A percentile compares a stretch with the other conserved stretches of the same genome.
phyloP scores from a whole-genome alignment of 2,888 invertebrate genomes.

The Coremacera marginata region DNA sequence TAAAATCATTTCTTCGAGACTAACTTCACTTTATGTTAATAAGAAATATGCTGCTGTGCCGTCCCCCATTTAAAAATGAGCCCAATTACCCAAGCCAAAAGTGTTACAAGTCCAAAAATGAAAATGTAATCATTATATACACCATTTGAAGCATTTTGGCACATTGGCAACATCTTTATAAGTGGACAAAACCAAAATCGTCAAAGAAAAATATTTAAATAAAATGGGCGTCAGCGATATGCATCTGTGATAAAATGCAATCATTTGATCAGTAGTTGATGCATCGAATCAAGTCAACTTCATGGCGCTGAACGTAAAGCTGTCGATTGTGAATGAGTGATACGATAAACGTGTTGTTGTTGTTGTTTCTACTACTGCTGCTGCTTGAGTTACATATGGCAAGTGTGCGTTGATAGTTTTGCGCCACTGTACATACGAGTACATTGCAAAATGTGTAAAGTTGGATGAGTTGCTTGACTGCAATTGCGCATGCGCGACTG shows the following conservation, averaged over 20 bases:
- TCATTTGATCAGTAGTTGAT: background rate
- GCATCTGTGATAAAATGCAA: constrained; percentile 26
- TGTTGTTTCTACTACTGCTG: background rate
- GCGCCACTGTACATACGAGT: constrained; percentile 1
- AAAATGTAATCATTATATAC: too few relatives aligned
- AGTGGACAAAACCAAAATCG: too few relatives aligned
- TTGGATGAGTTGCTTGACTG: constrained; percentile 6
- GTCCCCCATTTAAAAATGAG: too few relatives aligned
- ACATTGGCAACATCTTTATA: too few relatives aligned
- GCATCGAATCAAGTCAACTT: background rate
- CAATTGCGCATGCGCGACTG: constrained; percentile 8
- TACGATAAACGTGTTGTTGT: background rate
- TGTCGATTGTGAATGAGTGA: background rate
- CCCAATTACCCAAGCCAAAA: too few relatives aligned
- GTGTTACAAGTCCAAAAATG: too few relatives aligned
- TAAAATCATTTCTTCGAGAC: too few relatives aligned
- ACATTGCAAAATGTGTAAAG: background rate
- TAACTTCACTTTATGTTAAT: too few relatives aligned
- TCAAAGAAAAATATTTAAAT: constrained; percentile 5
- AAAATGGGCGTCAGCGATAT: constrained; percentile 28
- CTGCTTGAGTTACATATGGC: background rate
- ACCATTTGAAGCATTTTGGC: too few relatives aligned
- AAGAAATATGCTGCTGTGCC: too few relatives aligned
- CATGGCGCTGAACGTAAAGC: background rate
- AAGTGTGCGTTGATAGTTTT: constrained; percentile 1